Evolutionary conservation across 2,888 invertebrate genomes (phyloP).

Genomic region (Zaprionus bogoriensis): DNA sequence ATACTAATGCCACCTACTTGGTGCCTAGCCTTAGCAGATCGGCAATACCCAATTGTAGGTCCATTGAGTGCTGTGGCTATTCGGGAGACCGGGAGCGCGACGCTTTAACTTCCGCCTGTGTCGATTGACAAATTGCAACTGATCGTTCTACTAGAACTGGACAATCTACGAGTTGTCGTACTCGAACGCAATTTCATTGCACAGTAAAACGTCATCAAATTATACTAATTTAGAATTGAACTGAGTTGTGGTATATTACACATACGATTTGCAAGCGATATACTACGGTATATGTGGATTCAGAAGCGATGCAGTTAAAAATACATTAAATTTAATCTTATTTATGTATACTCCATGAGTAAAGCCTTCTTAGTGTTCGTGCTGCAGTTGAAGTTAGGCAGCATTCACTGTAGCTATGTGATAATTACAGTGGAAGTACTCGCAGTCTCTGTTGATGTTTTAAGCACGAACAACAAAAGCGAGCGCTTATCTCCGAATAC

Average conservation of each 20-base stretch:
- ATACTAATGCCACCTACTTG: slow-evolving; percentile 50
- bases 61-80: slow-evolving; percentile 33
- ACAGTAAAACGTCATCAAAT: slow-evolving; percentile 27
- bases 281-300: too few species aligned
- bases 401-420: slow-evolving; percentile 23
- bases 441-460: slow-evolving; percentile 36
- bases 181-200: slow-evolving; percentile 3
- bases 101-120: slow-evolving; percentile 47
- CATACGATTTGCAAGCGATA: too few species aligned
- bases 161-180: slow-evolving; percentile 4
- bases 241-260: too few species aligned
- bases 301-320: too few species aligned
- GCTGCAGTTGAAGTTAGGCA: too few species aligned
- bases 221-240: too few species aligned
- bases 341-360: too few species aligned
- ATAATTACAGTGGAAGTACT: slow-evolving; percentile 21
- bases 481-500: slow-evolving; percentile 40
- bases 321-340: too few species aligned
- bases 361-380: too few species aligned
- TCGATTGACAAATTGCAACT: slow-evolving; percentile 59
- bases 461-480: slow-evolving; percentile 41
- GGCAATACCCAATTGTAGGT: slow-evolving; percentile 42
- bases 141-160: slow-evolving; percentile 25
- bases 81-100: background rate
- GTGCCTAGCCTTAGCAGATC: slow-evolving; percentile 54